Evolutionary conservation across 2,888 invertebrate genomes (phyloP).

Genomic region (Terebella lapidaria): DNA sequence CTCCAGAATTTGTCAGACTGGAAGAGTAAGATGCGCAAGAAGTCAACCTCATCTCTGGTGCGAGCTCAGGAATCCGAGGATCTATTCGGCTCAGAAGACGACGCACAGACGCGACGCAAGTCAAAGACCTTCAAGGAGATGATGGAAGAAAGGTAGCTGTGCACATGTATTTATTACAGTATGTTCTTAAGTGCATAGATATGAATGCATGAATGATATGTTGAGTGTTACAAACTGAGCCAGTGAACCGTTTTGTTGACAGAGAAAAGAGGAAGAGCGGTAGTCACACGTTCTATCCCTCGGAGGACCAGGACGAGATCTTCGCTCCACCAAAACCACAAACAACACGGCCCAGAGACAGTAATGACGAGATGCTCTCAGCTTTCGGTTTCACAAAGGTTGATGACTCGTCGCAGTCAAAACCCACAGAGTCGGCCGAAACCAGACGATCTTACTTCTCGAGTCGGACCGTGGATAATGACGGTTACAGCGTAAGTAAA

Average conservation of each 20-base stretch:
- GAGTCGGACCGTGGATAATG: neutral
- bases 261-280: slow-evolving; percentile 13
- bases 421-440: too few species aligned
- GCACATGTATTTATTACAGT: neutral
- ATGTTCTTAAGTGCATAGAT: too few species aligned
- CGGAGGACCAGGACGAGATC: slow-evolving; percentile 8
- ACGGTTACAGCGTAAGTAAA: too few species aligned
- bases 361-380: neutral
- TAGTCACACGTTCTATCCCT: slow-evolving; percentile 16
- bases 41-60: slow-evolving; percentile 63
- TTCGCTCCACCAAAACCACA: neutral
- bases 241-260: neutral
- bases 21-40: slow-evolving; percentile 88
- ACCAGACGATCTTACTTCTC: neutral
- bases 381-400: slow-evolving; percentile 2
- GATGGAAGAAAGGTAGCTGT: slow-evolving; percentile 66
- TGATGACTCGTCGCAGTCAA: neutral
- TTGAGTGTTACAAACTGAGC: too few species aligned
- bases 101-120: slow-evolving; percentile 66
- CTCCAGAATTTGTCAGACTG: slow-evolving; percentile 36
- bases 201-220: too few species aligned
- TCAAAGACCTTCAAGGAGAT: slow-evolving; percentile 92
- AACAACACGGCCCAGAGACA: neutral
- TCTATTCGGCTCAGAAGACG: slow-evolving; percentile 64
- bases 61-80: slow-evolving; percentile 24